These are phyloP conservation scores for Tychaedon coryphoeus DNA, from an alignment of 2,113 vertebrate genomes.

Conservation along the genomic window DNA sequence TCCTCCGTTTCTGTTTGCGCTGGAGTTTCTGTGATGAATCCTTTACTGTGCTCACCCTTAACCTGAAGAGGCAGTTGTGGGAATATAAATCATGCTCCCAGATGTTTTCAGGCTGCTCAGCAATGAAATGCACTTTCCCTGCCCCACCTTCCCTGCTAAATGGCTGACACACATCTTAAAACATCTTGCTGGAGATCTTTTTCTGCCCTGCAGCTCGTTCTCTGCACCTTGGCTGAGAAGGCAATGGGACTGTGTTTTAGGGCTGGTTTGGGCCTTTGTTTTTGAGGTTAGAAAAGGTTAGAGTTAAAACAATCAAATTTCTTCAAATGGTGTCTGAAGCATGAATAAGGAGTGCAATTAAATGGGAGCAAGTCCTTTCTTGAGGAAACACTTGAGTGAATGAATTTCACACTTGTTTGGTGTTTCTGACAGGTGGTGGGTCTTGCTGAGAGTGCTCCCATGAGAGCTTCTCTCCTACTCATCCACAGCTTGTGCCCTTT, in stretches of 20 bases:
- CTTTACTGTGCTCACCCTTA: background rate
- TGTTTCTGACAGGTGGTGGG: background rate
- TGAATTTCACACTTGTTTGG: background rate
- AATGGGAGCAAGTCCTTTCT: background rate
- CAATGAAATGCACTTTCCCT: background rate
- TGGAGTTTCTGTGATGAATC: background rate
- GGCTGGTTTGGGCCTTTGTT: background rate
- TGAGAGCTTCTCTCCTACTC: background rate
- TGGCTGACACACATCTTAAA: background rate
- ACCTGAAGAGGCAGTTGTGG: background rate
- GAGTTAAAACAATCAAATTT: background rate
- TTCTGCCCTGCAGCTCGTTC: background rate
- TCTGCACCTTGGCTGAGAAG: background rate
- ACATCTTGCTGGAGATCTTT: background rate
- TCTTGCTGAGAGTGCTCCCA: fast-evolving
- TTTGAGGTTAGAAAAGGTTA: background rate
- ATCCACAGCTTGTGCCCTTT: background rate
- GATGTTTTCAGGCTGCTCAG: background rate
- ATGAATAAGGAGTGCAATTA: background rate
- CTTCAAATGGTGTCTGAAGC: background rate
- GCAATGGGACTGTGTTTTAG: background rate
- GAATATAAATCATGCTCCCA: background rate
- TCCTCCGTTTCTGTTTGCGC: background rate
- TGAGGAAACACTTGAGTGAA: background rate
- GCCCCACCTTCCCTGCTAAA: background rate